Evolutionary conservation across 2,113 vertebrate genomes (phyloP).

Genomic region (Sciurus niger): DNA sequence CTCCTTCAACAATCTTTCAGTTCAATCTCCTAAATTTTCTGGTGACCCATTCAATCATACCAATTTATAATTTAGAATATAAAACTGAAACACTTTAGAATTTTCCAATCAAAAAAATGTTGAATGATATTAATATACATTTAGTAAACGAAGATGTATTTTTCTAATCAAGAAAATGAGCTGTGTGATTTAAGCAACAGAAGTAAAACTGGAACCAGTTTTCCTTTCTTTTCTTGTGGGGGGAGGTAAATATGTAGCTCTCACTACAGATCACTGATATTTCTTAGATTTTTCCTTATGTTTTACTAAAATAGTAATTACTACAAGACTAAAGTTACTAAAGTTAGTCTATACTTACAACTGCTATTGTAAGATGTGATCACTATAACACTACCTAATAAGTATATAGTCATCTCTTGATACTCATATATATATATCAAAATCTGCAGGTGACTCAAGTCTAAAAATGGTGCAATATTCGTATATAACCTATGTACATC

Average conservation of each 20-base stretch:
- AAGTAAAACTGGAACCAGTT: constrained; percentile 28
- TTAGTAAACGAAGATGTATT: constrained; percentile 13
- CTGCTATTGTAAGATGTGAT: neutral
- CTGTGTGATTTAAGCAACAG: neutral
- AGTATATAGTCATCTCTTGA: neutral
- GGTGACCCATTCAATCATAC: constrained; percentile 6
- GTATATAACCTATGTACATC: neutral
- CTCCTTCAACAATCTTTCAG: neutral
- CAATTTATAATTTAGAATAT: constrained; percentile 32
- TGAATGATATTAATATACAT: neutral
- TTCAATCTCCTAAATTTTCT: neutral
- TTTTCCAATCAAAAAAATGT: neutral
- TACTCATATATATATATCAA: neutral
- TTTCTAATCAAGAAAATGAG: neutral
- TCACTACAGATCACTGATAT: neutral
- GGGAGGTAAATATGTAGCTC: neutral
- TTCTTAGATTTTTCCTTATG: constrained; percentile 29
- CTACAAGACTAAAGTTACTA: neutral
- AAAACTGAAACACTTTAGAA: constrained; percentile 43
- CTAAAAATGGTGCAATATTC: neutral
- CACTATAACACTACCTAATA: neutral
- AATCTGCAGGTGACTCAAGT: neutral
- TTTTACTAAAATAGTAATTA: constrained; percentile 44
- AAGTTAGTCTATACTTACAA: neutral
- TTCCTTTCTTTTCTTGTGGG: neutral